Evolutionary conservation across 2,113 vertebrate genomes (phyloP).

Genomic region (Girardinichthys multiradiatus): DNA sequence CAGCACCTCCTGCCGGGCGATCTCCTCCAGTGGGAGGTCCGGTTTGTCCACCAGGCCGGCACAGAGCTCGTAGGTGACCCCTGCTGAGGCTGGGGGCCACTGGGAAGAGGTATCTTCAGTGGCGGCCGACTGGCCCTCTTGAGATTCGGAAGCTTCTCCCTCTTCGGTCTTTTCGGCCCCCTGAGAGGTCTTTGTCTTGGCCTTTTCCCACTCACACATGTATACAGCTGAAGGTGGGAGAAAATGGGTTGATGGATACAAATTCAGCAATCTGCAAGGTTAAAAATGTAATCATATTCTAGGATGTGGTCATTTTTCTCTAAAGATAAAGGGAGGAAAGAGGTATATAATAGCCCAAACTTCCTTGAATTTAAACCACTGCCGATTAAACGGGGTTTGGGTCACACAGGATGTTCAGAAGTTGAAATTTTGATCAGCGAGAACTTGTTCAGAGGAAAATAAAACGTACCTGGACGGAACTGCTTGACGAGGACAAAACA

Average conservation of each 20-base stretch:
- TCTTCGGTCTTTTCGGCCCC: conserved; percentile 54
- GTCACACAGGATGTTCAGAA: conserved; percentile 41
- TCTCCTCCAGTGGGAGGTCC: conserved; percentile 88
- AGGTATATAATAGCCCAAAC: conserved; percentile 69
- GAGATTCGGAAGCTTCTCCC: conserved; percentile 49
- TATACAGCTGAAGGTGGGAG: conserved; percentile 84
- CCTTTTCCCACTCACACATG: conserved; percentile 86
- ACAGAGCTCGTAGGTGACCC: conserved; percentile 92
- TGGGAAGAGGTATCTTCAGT: conserved; percentile 44
- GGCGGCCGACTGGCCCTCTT: conserved; percentile 51
- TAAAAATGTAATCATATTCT: conserved; percentile 28
- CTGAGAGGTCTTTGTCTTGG: conserved; percentile 73
- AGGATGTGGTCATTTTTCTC: conserved; percentile 33
- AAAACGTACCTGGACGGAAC: conserved; percentile 89
- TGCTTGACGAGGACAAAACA: conserved; percentile 94
- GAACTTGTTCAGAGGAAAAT: background rate
- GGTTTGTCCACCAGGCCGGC: conserved; percentile 93
- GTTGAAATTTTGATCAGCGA: conserved; percentile 29
- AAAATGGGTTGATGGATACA: background rate
- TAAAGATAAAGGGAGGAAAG: conserved; percentile 41
- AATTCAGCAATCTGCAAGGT: background rate
- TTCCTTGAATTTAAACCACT: conserved; percentile 77
- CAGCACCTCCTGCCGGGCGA: conserved; percentile 87
- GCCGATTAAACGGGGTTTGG: conserved; percentile 58
- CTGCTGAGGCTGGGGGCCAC: conserved; percentile 80